Evolutionary conservation across 37 sponge, comb jelly and placozoan species (phyloP), one percentile per base, ranked within the genome.

Genomic region (Chondrosia reniformis): DNA sequence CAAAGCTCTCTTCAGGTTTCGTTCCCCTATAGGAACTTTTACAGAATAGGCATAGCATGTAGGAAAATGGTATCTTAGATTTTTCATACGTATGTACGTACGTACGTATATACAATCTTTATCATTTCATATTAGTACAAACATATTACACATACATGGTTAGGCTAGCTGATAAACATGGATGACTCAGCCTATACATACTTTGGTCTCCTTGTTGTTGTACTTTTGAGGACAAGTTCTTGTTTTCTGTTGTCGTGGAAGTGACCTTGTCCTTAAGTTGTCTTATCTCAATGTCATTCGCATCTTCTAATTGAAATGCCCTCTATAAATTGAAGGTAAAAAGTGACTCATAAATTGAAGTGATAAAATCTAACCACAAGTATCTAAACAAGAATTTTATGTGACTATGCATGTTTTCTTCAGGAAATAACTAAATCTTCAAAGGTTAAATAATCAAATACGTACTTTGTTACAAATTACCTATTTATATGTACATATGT

Each of bases 141-240:
- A 49, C 52, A 49, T 15, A 49, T 49, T 49, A n/a, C n/a, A n/a
- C n/a, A n/a, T n/a, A n/a, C n/a, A n/a, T n/a, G n/a, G n/a, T n/a
- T n/a, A n/a, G n/a, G n/a, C n/a, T n/a, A n/a, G n/a, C n/a, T n/a
- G n/a, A n/a, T n/a, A n/a, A n/a, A n/a, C n/a, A n/a, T n/a, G n/a
- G n/a, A n/a, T n/a, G n/a, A n/a, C n/a, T n/a, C 15, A 19, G 12
- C 54, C 17, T 28, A 9, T 62, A 31, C 67, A 8, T 36, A 66
- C 67, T 66, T 66, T 66, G 67, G 21, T 66, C 67, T 37, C 39
- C 67, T 36, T 66, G 67, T 9, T 66, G 67, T 4, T 66, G 67
- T 19, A 66, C 67, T 36, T 66, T 66, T 5, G 37, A 7, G 32
- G 38, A 5, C 67, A 36, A 5, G 5, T 37, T 66, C 38, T 66